Percentiles rank a stretch among this genome's conserved stretches.
These are phyloP conservation scores for Zoanthus gigantus DNA, from an alignment of 92 coral and sea anemone genomes.

Conservation along the genomic window DNA sequence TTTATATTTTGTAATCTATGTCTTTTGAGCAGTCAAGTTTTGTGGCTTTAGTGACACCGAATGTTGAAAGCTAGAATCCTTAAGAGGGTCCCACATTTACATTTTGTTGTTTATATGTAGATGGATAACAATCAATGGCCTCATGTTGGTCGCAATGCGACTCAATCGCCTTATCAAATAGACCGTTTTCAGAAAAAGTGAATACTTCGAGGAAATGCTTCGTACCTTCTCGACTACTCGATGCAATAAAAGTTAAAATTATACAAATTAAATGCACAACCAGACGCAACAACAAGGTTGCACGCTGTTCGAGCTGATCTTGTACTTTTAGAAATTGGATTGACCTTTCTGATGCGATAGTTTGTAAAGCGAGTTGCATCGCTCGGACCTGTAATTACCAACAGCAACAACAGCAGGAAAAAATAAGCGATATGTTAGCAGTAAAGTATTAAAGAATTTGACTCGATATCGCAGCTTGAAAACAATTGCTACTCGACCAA, in stretches of 20 bases:
- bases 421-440: neutral
- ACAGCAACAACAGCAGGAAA: neutral
- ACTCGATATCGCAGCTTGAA: slow-evolving; percentile 9
- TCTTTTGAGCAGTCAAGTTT: neutral
- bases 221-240: neutral
- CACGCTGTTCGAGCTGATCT: neutral
- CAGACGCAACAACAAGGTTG: slow-evolving; percentile 19
- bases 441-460: slow-evolving; percentile 2
- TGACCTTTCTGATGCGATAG: neutral
- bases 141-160: neutral
- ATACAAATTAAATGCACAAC: neutral
- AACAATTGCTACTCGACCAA: slow-evolving; percentile 18
- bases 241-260: neutral
- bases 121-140: neutral
- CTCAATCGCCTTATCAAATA: slow-evolving; percentile 4
- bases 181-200: neutral
- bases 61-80: neutral
- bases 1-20: neutral
- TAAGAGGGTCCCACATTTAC: slow-evolving; percentile 10
- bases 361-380: neutral
- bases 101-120: slow-evolving; percentile 16
- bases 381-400: neutral
- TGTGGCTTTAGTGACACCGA: neutral
- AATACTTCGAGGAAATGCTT: neutral
- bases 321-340: neutral